Conservation (phyloP, 2,888 invertebrate species). For the Tenthredo notha region DNA sequence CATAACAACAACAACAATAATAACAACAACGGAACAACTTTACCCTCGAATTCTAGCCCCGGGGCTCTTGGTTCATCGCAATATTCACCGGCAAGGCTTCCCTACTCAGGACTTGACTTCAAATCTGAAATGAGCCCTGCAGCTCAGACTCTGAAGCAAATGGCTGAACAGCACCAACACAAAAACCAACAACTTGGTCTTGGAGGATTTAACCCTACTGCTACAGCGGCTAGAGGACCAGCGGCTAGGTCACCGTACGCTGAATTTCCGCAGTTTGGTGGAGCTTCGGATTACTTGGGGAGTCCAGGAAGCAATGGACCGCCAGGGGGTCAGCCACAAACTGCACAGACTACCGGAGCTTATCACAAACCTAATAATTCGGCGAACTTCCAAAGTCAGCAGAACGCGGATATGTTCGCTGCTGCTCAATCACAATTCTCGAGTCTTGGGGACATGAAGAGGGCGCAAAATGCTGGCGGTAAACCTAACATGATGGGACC, state of each 20-base stretch:
- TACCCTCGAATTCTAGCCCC: constrained; percentile 77
- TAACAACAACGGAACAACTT: constrained; percentile 66
- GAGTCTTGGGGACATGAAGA: constrained; percentile 75
- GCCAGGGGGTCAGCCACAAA: constrained; percentile 68
- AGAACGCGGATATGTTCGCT: constrained; percentile 71
- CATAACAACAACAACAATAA: constrained; percentile 64
- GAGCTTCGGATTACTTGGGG: constrained; percentile 78
- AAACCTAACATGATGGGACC: constrained; percentile 75
- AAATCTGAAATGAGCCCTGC: constrained; percentile 92
- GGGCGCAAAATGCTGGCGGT: constrained; percentile 75
- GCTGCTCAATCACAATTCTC: constrained; percentile 71
- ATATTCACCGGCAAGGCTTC: constrained; percentile 78
- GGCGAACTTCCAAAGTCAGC: constrained; percentile 62
- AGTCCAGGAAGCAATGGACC: constrained; percentile 77
- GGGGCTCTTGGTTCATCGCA: constrained; percentile 79
- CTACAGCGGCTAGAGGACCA: constrained; percentile 76
- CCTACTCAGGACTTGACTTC: constrained; percentile 79
- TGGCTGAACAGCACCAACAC: constrained; percentile 98
- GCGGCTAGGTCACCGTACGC: constrained; percentile 81
- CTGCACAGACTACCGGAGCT: constrained; percentile 64
- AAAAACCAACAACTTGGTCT: constrained; percentile 86
- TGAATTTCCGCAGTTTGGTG: constrained; percentile 81
- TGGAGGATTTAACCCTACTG: constrained; percentile 79
- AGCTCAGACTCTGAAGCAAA: constrained; percentile 96
- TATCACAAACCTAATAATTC: constrained; percentile 74